These are phyloP conservation scores for Sycophila sp. DNA, from an alignment of 1,140 invertebrate species.

Conservation along the genomic window DNA sequence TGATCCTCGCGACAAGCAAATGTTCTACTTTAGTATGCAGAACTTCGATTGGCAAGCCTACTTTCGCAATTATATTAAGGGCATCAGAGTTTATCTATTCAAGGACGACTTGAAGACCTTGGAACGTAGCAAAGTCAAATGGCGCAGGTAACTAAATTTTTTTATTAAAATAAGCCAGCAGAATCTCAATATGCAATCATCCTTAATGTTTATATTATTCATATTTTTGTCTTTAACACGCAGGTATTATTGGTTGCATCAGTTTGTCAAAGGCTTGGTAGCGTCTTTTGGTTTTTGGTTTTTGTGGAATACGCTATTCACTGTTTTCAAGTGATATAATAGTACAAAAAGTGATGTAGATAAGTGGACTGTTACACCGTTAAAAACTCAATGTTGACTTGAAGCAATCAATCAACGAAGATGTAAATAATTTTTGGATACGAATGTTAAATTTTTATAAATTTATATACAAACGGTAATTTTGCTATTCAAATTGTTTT, in stretches of 20 bases:
- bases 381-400: neutral
- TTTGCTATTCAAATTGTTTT: neutral
- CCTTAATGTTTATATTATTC: slow-evolving; percentile 25
- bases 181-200: too few species aligned
- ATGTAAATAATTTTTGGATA: neutral
- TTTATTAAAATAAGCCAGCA: slow-evolving; percentile 1
- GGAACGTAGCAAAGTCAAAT: slow-evolving; percentile 68
- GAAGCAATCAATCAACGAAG: too few species aligned
- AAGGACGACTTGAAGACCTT: slow-evolving; percentile 77
- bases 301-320: slow-evolving; percentile 42
- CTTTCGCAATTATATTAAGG: slow-evolving; percentile 73
- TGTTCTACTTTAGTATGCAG: slow-evolving; percentile 77
- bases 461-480: neutral
- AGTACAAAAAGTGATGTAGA: neutral
- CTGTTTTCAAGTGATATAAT: slow-evolving; percentile 7
- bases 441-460: slow-evolving; percentile 1
- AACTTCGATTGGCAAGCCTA: slow-evolving; percentile 77
- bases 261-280: slow-evolving; percentile 55
- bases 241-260: slow-evolving; percentile 67
- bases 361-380: neutral
- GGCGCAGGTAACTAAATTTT: slow-evolving; percentile 66
- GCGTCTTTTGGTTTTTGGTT: slow-evolving; percentile 44
- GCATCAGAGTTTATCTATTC: slow-evolving; percentile 75
- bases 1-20: slow-evolving; percentile 68
- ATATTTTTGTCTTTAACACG: slow-evolving; percentile 44